Evolutionary conservation across 2,888 invertebrate genomes (phyloP).

Genomic region (Crepidodera aurea): DNA sequence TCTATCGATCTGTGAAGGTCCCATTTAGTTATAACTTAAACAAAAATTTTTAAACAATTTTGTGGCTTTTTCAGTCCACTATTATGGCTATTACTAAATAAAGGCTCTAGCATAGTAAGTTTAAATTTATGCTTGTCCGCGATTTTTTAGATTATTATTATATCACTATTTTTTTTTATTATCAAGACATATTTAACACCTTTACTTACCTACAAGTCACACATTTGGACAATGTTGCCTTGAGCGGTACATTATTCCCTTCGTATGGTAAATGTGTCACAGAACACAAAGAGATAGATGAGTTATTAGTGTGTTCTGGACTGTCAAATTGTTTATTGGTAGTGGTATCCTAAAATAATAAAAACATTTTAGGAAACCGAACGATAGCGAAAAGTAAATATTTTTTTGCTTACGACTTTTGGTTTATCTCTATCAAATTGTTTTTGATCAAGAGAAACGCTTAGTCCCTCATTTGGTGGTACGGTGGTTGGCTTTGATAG

Average conservation of each 20-base stretch:
- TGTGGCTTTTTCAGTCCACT: too few relatives aligned
- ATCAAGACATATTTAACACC: too few relatives aligned
- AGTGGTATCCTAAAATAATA: constrained; percentile 39
- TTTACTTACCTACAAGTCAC: constrained; percentile 70
- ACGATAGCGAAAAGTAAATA: too few relatives aligned
- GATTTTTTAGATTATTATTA: too few relatives aligned
- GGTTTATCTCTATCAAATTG: constrained; percentile 55
- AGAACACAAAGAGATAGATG: constrained; percentile 43
- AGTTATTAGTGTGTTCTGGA: constrained; percentile 51
- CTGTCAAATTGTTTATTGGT: constrained; percentile 56
- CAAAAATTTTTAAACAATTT: too few relatives aligned
- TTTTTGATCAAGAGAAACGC: constrained; percentile 61
- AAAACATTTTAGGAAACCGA: too few relatives aligned
- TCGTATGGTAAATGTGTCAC: constrained; percentile 87
- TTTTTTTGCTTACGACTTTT: constrained; percentile 38
- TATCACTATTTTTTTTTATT: too few relatives aligned
- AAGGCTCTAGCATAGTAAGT: too few relatives aligned
- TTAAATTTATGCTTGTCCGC: too few relatives aligned
- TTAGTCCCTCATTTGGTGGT: constrained; percentile 57
- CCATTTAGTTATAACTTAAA: too few relatives aligned
- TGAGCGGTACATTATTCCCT: constrained; percentile 74
- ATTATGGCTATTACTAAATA: too few relatives aligned
- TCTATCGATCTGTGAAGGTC: too few relatives aligned
- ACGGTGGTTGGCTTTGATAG: constrained; percentile 34
- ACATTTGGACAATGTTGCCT: constrained; percentile 77